These are phyloP conservation scores for Melanargia galathea DNA, from an alignment of 2,888 invertebrate genomes.

Conservation along the genomic window DNA sequence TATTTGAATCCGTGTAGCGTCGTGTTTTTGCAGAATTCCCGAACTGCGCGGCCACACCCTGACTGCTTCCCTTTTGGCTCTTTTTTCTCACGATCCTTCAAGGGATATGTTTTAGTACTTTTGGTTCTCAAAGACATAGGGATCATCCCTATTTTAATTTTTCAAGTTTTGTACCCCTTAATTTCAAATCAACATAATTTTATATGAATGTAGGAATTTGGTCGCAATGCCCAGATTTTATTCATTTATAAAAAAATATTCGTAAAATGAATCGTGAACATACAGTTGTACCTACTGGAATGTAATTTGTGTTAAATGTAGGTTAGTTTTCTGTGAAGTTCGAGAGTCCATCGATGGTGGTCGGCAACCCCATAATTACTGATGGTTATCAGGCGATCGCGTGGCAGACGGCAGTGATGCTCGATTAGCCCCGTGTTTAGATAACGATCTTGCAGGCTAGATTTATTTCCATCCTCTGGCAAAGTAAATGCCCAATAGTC, in stretches of 20 bases:
- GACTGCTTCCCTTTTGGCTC: conserved; percentile 39
- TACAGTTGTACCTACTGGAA: background rate
- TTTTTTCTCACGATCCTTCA: conserved; percentile 8
- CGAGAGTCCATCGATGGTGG: conserved; percentile 24
- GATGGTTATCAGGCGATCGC: conserved; percentile 46
- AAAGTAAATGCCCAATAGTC: background rate
- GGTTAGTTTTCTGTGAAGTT: conserved; percentile 12
- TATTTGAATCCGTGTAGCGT: conserved; percentile 75
- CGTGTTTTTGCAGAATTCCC: conserved; percentile 59
- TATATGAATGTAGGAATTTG: too few species aligned
- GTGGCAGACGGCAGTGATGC: conserved; percentile 41
- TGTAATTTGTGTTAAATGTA: background rate
- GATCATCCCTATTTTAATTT: background rate
- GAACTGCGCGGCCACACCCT: conserved; percentile 44
- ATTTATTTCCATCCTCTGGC: background rate
- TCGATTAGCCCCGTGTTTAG: conserved; percentile 35
- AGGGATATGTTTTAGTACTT: background rate
- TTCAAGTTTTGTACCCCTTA: background rate
- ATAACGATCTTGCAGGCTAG: conserved; percentile 8
- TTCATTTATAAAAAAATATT: too few species aligned
- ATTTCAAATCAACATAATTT: too few species aligned
- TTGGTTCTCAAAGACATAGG: background rate
- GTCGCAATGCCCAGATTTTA: background rate
- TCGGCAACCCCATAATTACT: conserved; percentile 37
- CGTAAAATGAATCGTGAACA: background rate